These are phyloP conservation scores for Hedya salicella DNA, from an alignment of 2,888 invertebrate species.

Conservation along the genomic window DNA sequence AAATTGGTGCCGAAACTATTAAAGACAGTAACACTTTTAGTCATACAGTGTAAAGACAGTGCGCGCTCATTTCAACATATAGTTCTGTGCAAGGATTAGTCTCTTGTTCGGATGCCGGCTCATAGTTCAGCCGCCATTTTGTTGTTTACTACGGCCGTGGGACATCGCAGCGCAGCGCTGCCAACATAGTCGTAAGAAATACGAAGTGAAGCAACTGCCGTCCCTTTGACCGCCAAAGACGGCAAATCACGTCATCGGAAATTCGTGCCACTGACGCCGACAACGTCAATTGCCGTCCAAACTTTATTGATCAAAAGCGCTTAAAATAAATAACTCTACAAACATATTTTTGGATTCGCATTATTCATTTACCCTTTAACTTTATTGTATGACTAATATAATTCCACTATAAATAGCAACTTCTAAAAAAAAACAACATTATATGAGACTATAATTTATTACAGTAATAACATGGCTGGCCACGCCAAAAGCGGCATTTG, in stretches of 20 bases:
- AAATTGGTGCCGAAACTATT: no score
- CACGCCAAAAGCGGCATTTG: neutral
- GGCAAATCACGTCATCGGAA: neutral
- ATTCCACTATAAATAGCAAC: neutral
- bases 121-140: no score
- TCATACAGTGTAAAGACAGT: no score
- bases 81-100: no score
- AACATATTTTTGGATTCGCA: neutral
- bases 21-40: no score
- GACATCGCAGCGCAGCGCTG: no score
- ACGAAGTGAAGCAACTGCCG: no score
- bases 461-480: neutral
- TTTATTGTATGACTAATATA: neutral
- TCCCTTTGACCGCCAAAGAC: neutral
- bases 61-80: no score
- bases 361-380: neutral
- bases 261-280: neutral
- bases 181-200: no score
- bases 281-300: neutral
- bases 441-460: neutral
- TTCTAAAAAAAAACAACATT: neutral
- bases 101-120: no score
- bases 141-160: no score
- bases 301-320: neutral
- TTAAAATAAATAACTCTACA: neutral